Evolutionary conservation across 2,888 invertebrate species (phyloP), one percentile per base, ranked within the genome.

Genomic region (Drosophila anomalata): DNA sequence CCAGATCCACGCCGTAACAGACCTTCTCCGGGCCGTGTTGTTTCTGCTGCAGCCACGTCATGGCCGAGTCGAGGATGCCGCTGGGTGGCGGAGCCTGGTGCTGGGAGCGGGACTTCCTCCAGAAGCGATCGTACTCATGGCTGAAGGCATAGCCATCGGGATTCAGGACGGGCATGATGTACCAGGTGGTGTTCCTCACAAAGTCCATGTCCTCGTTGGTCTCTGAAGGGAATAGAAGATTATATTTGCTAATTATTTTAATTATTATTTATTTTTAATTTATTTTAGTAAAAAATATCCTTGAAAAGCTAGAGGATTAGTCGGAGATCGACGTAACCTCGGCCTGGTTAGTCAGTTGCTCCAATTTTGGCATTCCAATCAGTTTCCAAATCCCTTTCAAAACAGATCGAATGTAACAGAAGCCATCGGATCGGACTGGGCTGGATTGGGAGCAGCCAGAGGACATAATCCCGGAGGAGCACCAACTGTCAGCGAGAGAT

Each of bases 111-210:
- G 96, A 96, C 91, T 97, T 96, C 75, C 94, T 93, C 96, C 96
- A 97, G 69, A 96, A 93, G 6, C 96, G 93, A 91, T 96, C 95
- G 76, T 93, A 93, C 3, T 94, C 94, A 89, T 95, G 95, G 60
- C 95, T 94, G 84, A 94, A 96, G 79, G 95, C 95, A 89, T 96
- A 96, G 0, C 95, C 95, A 76, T 96, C 96, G 0, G 96, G 96
- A 92, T 96, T 96, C 51, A 94, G 92, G 11, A 96, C 93, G 0
- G 96, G 96, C 92, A 96, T 92, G 67, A 96, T 94, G 91, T 95
- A 95, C 94, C 96, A 96, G 85, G 90, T 90, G 3, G 89, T 90
- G 48, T 91, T 91, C 2, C 86, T 84, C 47, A 91, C 86, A 41
- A 84, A 85, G n/a, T 89, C 89, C 12, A 78, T 77, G 9, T 88